A percentile compares a stretch with the other conserved stretches of the same genome.
Conservation (phyloP, 1,140 invertebrate species). For the Bilobella aurantiaca region DNA sequence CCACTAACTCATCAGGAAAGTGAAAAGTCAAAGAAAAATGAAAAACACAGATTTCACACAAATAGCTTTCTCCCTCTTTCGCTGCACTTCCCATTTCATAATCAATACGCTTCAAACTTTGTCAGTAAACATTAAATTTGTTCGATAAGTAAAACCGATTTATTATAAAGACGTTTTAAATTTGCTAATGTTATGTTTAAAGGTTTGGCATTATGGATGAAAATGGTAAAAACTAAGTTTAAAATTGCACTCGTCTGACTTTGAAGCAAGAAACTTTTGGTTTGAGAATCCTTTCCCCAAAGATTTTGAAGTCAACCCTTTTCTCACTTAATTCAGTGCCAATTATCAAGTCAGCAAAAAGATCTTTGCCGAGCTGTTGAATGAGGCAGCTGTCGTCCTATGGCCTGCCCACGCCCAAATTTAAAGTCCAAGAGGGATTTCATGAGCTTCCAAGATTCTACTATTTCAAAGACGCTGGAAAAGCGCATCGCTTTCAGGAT, state of each 20-base stretch:
- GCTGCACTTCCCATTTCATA: too few relatives aligned
- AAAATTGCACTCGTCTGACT: too few relatives aligned
- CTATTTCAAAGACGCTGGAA: neutral
- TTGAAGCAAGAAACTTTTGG: neutral
- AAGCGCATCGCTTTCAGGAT: neutral
- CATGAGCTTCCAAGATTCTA: neutral
- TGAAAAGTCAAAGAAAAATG: neutral
- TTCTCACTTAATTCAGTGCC: conserved; percentile 8
- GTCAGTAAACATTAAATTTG: too few relatives aligned
- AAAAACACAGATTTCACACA: neutral
- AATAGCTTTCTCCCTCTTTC: too few relatives aligned
- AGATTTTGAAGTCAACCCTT: neutral
- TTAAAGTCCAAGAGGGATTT: neutral
- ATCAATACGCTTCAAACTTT: too few relatives aligned
- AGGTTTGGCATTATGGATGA: too few relatives aligned
- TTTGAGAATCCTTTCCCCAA: neutral
- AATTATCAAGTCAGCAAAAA: conserved; percentile 15
- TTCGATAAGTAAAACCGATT: too few relatives aligned
- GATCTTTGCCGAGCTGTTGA: neutral
- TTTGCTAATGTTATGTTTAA: too few relatives aligned
- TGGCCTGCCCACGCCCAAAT: neutral
- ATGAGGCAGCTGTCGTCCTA: neutral
- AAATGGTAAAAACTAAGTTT: too few relatives aligned
- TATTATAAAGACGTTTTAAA: too few relatives aligned
- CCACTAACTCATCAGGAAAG: neutral